These are phyloP conservation scores for Pycnomerus fuliginosus DNA, from an alignment of 2,888 invertebrate species.

Conservation along the genomic window DNA sequence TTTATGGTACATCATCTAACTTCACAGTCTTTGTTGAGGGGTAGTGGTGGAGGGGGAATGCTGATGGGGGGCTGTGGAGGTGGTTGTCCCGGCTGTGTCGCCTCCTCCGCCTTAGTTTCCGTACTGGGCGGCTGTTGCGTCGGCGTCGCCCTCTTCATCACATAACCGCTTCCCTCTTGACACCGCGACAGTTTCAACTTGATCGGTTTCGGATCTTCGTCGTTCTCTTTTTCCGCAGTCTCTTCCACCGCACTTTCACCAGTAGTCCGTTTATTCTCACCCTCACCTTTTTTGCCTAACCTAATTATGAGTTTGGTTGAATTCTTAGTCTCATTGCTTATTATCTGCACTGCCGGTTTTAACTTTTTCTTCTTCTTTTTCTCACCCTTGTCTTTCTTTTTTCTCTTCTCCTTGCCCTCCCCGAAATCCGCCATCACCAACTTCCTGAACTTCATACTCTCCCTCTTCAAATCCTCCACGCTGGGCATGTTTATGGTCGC, in stretches of 20 bases:
- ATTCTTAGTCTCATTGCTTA: constrained; percentile 57
- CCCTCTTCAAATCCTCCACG: constrained; percentile 77
- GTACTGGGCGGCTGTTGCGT: constrained; percentile 39
- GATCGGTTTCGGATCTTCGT: constrained; percentile 68
- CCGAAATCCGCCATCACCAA: constrained; percentile 84
- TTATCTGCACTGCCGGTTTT: constrained; percentile 56
- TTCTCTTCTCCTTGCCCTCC: constrained; percentile 62
- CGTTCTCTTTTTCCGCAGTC: constrained; percentile 32
- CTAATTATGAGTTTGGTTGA: constrained; percentile 77
- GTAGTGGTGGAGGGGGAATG: constrained; percentile 53
- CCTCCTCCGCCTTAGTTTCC: constrained; percentile 44
- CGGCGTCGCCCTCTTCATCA: constrained; percentile 54
- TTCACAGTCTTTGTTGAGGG: constrained; percentile 79
- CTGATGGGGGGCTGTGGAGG: constrained; percentile 36
- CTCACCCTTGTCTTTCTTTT: constrained; percentile 56
- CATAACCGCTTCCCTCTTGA: constrained; percentile 72
- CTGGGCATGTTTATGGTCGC: constrained; percentile 66
- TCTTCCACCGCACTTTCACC: constrained; percentile 50
- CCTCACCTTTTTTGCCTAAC: constrained; percentile 59
- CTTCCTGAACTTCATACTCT: constrained; percentile 84
- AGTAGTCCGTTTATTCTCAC: constrained; percentile 40
- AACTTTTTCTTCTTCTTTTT: constrained; percentile 55
- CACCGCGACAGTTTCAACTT: constrained; percentile 81
- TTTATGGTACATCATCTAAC: constrained; percentile 79
- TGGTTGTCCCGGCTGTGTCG: constrained; percentile 42